phyloP scores from a whole-genome alignment of 1,140 invertebrate species.

The Solenopsis invicta region DNA sequence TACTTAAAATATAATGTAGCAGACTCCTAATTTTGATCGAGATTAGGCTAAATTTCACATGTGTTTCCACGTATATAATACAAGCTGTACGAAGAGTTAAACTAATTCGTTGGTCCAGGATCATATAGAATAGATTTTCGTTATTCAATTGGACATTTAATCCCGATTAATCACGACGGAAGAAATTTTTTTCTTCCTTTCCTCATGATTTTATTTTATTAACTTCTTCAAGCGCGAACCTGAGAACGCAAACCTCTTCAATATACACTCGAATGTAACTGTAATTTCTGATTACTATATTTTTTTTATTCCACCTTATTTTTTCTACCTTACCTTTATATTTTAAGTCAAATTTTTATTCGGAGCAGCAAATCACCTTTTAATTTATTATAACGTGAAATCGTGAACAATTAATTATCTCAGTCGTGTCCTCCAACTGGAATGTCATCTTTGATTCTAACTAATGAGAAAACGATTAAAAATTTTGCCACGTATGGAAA shows the following conservation, averaged over 20 bases:
- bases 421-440: neutral
- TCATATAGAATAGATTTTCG: neutral
- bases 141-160: constrained; percentile 1
- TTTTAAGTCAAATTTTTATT: neutral
- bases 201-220: neutral
- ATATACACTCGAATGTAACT: too few relatives aligned
- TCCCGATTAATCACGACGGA: neutral
- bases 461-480: neutral
- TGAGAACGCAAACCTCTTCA: neutral
- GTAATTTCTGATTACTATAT: too few relatives aligned
- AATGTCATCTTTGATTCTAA: neutral
- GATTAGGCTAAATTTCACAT: neutral
- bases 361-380: neutral
- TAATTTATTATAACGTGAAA: neutral
- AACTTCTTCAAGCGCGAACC: neutral
- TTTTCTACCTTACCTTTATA: neutral
- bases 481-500: neutral
- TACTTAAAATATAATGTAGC: constrained; percentile 49
- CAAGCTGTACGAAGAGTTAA: neutral
- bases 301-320: neutral
- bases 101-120: neutral
- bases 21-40: neutral
- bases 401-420: neutral
- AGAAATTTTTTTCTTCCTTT: neutral
- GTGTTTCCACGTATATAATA: too few relatives aligned